A percentile compares a stretch with the other conserved stretches of the same genome.
These are phyloP conservation scores for Condylura cristata DNA, from an alignment of 2,113 vertebrate species.

Conservation along the genomic window DNA sequence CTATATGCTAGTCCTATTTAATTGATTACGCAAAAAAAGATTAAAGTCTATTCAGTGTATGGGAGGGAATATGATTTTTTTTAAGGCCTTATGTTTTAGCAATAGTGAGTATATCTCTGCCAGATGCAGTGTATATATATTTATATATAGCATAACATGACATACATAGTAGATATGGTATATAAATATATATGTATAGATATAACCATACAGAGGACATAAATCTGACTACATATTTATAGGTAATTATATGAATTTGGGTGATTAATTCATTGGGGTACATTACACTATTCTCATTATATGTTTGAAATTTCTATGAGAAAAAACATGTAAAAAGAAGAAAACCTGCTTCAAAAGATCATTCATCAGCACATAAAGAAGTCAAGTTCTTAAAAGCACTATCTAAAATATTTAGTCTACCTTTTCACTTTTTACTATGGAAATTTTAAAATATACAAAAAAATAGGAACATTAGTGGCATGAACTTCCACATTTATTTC, in stretches of 20 bases:
- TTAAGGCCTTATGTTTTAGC: neutral
- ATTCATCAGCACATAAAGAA: neutral
- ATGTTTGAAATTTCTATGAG: neutral
- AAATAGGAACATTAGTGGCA: neutral
- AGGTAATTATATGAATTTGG: neutral
- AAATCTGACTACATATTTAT: neutral
- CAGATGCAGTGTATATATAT: neutral
- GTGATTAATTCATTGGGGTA: neutral
- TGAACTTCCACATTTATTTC: neutral
- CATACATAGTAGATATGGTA: neutral
- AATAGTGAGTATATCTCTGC: no score
- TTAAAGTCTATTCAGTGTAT: constrained; percentile 9
- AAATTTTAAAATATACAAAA: neutral
- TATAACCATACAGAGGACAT: neutral
- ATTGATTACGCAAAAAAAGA: neutral
- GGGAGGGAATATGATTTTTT: neutral
- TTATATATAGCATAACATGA: neutral
- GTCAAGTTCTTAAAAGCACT: neutral
- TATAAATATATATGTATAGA: neutral
- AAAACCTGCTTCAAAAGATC: neutral
- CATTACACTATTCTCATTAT: neutral
- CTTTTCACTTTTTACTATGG: neutral
- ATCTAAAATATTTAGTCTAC: neutral
- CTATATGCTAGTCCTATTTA: neutral
- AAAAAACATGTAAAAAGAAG: neutral